Base-by-base conservation (phyloP, 1,140 invertebrate species). In the Drosophila sucinea region DNA sequence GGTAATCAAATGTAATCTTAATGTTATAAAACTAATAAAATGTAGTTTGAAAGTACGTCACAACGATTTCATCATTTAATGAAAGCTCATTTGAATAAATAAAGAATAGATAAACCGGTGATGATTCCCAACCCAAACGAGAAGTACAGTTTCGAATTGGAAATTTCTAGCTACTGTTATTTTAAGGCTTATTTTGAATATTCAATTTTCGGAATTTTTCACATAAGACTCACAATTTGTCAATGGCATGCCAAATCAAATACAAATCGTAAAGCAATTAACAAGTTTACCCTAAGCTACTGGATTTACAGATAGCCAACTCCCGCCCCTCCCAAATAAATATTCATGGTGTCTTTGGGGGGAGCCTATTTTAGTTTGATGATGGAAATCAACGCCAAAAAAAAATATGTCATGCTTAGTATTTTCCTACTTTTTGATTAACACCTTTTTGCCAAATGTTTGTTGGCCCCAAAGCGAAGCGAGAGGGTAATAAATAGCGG, bases 211-310 rank as follows among this genome's bases (percentile, higher is more conserved):
- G 60, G 58, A 76, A 70, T 76, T 73, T 76, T 73, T 73, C 67
- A 60, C 67, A 70, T 63, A 44, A 30, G 29, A 70, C 38, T 62
- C 70, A 56, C 58, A 70, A 40, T 73, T 77, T 70, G 70, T 77
- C 73, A 63, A 77, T 77, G 62, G 76, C 40, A 76, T 77, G 73
- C 60, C 60, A 77, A 77, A 77, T 77, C 73, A 77, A 77, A 77
- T 77, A 70, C 57, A 74, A 67, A 77, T 64, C 40, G 10, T 5
- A 60, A 56, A 76, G 60, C 73, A 77, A 77, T 77, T 77, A 77
- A 69, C 73, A 77, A 64, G 73, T 76, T 38, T 10, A 44, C 60
- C 57, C 29, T 35, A 23, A 69, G 17, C n/a, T 41, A 33, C 47
- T 29, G 3, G 29, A 30, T 5, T 41, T 44, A 44, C n/a, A 38